phyloP scores from a whole-genome alignment of 2,888 invertebrate genomes.

The Pachycephus smyrnensis region DNA sequence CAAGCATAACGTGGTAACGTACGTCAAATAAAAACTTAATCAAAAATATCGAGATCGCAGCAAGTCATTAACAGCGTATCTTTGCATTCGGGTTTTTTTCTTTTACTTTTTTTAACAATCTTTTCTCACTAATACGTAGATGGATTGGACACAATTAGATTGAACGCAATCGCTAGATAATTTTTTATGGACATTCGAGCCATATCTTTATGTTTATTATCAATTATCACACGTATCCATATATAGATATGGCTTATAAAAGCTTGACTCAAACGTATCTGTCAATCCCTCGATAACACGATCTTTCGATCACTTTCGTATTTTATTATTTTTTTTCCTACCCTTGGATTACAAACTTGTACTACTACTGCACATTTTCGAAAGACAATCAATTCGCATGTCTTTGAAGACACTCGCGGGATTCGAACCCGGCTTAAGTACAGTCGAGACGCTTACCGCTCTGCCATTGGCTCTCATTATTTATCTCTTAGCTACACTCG shows the following conservation, averaged over 20 bases:
- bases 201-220: not conserved
- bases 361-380: not conserved
- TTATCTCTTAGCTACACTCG: constrained; percentile 56
- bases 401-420: not conserved
- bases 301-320: not conserved
- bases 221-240: not conserved
- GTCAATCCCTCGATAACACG: no score
- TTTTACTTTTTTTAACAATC: not conserved
- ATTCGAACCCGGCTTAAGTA: constrained; percentile 45
- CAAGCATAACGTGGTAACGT: constrained; percentile 42
- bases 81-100: not conserved
- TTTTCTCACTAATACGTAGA: not conserved
- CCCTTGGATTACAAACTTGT: not conserved
- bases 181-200: not conserved
- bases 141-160: not conserved
- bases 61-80: not conserved
- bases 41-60: constrained; percentile 20
- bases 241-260: no score
- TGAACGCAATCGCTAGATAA: not conserved
- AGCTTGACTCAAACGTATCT: not conserved
- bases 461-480: constrained; percentile 67
- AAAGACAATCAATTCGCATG: not conserved
- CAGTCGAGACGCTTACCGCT: constrained; percentile 65
- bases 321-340: not conserved
- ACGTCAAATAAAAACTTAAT: constrained; percentile 24